Evolutionary conservation across 2,888 invertebrate genomes (phyloP).

Genomic region (Cheilosia impressa): DNA sequence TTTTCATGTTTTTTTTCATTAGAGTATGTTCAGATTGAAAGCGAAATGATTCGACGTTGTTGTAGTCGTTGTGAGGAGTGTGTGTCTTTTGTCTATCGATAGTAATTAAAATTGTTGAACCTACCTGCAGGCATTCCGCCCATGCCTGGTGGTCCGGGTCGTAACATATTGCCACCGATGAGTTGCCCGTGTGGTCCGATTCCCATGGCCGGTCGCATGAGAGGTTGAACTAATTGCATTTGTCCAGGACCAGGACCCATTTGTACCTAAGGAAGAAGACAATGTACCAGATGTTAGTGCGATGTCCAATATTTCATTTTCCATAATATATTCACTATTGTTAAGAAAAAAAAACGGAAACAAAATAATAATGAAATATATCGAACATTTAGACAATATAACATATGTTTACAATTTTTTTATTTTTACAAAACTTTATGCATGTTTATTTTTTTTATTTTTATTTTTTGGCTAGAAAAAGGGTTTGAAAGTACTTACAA

Average conservation of each 20-base stretch:
- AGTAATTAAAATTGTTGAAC: constrained; percentile 76
- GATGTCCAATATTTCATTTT: not conserved
- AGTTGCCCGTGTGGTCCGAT: constrained; percentile 82
- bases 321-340: constrained; percentile 1
- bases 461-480: constrained; percentile 74
- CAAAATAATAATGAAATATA: constrained; percentile 34
- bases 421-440: constrained; percentile 51
- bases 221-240: constrained; percentile 83
- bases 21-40: constrained; percentile 41
- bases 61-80: constrained; percentile 48
- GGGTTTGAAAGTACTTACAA: constrained; percentile 81
- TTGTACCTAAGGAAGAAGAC: constrained; percentile 78
- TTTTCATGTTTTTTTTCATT: constrained; percentile 56
- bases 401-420: constrained; percentile 51
- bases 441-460: constrained; percentile 14
- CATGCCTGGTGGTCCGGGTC: constrained; percentile 80
- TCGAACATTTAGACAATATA: constrained; percentile 56
- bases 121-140: constrained; percentile 83
- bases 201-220: constrained; percentile 83
- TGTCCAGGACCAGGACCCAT: constrained; percentile 81
- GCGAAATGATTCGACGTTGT: constrained; percentile 62
- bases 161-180: constrained; percentile 82
- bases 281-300: constrained; percentile 57
- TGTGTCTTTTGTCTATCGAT: constrained; percentile 69
- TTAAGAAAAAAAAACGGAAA: constrained; percentile 28